Conservation (phyloP, 2,113 vertebrate genomes). For the Zapus hudsonius region DNA sequence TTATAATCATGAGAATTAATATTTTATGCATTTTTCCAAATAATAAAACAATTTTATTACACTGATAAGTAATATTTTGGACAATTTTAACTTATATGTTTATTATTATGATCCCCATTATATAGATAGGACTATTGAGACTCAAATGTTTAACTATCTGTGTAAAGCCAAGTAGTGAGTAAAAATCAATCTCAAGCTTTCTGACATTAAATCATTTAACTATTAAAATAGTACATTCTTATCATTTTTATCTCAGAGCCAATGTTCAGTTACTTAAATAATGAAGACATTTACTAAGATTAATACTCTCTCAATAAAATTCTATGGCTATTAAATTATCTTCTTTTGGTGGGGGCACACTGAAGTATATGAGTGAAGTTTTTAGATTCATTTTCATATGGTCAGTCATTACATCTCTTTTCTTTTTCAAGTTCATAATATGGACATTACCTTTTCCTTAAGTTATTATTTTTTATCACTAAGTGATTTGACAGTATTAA, state of each 20-base stretch:
- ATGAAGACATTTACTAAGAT: background rate
- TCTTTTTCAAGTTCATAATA: background rate
- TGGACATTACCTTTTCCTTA: background rate
- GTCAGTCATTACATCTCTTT: background rate
- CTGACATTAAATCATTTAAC: background rate
- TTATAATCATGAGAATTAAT: background rate
- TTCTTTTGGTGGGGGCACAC: background rate
- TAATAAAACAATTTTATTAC: background rate
- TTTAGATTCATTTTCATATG: background rate
- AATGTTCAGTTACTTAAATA: background rate
- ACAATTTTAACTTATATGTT: background rate
- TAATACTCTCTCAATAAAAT: background rate
- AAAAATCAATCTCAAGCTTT: background rate
- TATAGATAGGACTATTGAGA: background rate
- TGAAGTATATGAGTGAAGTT: background rate
- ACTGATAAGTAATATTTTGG: background rate
- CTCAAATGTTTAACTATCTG: background rate
- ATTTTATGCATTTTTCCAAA: background rate
- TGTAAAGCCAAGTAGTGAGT: background rate
- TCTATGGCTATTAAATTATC: background rate
- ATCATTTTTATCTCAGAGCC: background rate
- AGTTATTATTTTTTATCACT: background rate
- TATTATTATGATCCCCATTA: background rate
- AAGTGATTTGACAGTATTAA: background rate
- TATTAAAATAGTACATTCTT: background rate